Base-by-base conservation (phyloP, 2,888 invertebrate genomes). In the Cryptocephalus moraei region DNA sequence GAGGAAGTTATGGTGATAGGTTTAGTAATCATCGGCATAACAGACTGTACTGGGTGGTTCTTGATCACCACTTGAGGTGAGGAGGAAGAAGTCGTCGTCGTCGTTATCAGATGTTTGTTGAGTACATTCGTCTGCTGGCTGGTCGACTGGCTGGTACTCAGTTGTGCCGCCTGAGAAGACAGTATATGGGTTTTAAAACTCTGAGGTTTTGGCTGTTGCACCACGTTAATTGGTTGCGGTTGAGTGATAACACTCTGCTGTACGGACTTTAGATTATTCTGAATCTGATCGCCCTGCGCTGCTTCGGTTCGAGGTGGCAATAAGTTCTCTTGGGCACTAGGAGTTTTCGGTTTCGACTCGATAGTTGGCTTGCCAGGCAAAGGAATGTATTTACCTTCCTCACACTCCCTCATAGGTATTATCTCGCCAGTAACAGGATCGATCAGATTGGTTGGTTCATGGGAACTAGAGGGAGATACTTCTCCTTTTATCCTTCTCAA, bases 401-500 rank as follows among this genome's bases (percentile, higher is more conserved):
- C 84, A 42, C 80, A 80, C 57, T 83, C 82, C 59, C 80, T 73
- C 77, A 82, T 79, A 0, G 82, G 81, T 47, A 80, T 82, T 33
- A 86, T 69, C 56, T 83, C 71, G 2, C 86, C 86, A 1, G 85
- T 86, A 1, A 84, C 84, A 0, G 86, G 84, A 68, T 86, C 86
- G 39, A 86, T 83, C 12, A 85, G 64, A 4, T 80, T 80, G 60
- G 78, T 77, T 1, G 83, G 80, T 59, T 83, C 82, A 9, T 73
- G 70, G 33, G 71, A 71, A 40, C 61, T 60, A 12, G 11, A 11
- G 14, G 8, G 42, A 6, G 44, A 32, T 54, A 63, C 49, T 47
- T 71, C 71, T 13, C 66, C 68, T 53, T 71, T 71, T 39, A 70
- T 61, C 32, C 71, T 60, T 22, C 71, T 60, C 34, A 72, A 54